Evolutionary conservation across 2,888 invertebrate genomes (phyloP).

Genomic region (Anarsia innoxiella): DNA sequence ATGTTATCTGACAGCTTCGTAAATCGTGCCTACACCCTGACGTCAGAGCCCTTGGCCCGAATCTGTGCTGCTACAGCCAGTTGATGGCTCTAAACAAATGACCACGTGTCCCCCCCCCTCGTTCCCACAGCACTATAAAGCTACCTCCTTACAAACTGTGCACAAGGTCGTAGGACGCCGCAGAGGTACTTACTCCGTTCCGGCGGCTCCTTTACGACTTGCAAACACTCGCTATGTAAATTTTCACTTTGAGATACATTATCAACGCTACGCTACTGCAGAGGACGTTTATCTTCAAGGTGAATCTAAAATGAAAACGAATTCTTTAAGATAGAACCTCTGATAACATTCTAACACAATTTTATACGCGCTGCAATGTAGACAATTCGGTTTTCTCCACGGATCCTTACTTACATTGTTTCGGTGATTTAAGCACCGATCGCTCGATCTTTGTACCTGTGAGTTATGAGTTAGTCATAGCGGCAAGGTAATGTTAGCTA

Average conservation of each 20-base stretch:
- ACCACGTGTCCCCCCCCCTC: neutral
- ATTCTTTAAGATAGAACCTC: neutral
- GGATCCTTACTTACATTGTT: too few relatives aligned
- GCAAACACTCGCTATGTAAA: constrained; percentile 5
- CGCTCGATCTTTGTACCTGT: too few relatives aligned
- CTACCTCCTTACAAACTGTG: constrained; percentile 1
- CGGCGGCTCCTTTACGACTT: constrained; percentile 3
- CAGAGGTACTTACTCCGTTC: neutral
- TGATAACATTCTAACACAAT: too few relatives aligned
- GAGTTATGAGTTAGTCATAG: too few relatives aligned
- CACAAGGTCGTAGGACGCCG: neutral
- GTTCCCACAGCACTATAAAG: neutral
- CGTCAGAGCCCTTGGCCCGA: constrained; percentile 5
- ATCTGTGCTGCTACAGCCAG: too few relatives aligned
- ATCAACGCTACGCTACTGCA: neutral
- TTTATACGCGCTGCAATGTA: too few relatives aligned
- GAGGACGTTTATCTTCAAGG: neutral
- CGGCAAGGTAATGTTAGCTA: neutral
- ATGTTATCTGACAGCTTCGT: too few relatives aligned
- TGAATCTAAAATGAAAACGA: neutral
- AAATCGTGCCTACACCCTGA: constrained; percentile 3
- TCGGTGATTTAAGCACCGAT: too few relatives aligned
- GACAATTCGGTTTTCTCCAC: too few relatives aligned
- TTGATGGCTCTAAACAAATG: neutral
- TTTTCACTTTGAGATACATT: constrained; percentile 8